Evolutionary conservation across 2,113 vertebrate species (phyloP).

Genomic region (Diphyllodes magnificus): DNA sequence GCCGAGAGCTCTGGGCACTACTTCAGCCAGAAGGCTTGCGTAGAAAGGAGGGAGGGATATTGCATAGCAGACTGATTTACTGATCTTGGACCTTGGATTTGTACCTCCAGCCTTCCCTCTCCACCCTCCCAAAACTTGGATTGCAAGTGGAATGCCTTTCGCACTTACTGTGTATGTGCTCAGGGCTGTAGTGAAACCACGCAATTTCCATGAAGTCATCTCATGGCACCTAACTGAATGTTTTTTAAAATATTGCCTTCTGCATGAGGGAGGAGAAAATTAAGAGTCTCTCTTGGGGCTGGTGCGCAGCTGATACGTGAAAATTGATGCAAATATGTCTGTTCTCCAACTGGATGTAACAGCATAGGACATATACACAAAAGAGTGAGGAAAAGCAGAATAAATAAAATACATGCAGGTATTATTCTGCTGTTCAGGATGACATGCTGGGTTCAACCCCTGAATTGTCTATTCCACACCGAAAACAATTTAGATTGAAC

Average conservation of each 20-base stretch:
- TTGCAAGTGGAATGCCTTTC: neutral
- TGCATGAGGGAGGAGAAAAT: neutral
- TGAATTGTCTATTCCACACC: neutral
- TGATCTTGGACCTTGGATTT: neutral
- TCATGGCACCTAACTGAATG: neutral
- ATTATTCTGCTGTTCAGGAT: neutral
- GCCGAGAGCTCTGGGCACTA: neutral
- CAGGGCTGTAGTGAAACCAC: neutral
- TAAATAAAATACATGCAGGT: neutral
- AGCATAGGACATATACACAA: neutral
- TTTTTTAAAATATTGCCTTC: neutral
- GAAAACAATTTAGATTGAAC: neutral
- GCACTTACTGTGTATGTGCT: neutral
- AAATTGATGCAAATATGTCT: neutral
- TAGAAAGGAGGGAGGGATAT: neutral
- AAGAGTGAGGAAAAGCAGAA: neutral
- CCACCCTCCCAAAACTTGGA: neutral
- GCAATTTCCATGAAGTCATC: neutral
- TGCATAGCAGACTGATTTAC: neutral
- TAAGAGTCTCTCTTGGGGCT: neutral
- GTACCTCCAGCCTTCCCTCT: neutral
- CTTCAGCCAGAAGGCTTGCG: neutral
- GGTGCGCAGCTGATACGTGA: neutral
- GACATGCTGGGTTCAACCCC: neutral
- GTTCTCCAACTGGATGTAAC: neutral